Evolutionary conservation across 2,888 invertebrate genomes (phyloP), one percentile per base, ranked within the genome.

Genomic region (Pristionchus mayeri): DNA sequence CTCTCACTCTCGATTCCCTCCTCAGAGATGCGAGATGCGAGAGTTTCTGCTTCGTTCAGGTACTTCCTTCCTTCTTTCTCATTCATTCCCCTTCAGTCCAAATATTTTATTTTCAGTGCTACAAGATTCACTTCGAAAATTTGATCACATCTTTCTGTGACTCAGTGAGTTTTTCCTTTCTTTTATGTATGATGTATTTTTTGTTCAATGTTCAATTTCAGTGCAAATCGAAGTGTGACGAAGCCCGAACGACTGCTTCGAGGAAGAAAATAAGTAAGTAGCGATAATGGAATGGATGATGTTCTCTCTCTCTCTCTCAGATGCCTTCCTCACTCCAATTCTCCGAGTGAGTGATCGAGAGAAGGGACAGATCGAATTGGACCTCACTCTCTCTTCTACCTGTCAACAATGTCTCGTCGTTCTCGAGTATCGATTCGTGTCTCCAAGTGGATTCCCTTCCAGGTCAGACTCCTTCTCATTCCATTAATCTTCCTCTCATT

Each of bases 341-440:
- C 50, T 78, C 3, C 13, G 30, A 27, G 76, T 78, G 0, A 30
- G 18, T 18, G 30, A 78, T 50, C 3, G 76, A 21, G 40, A 30
- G 21, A 78, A 78, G n/a, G 76, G 76, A 27, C 50, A 78, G 50
- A 78, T 78, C 18, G 76, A 50, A 30, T 78, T 78, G 76, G 76
- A 78, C 21, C 50, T 78, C 16, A 50, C 48, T 50, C 50, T 78
- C 2, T 50, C 48, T 0, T 34, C 50, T n/a, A 18, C 27, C 7
- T 78, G 76, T 30, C 30, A 78, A 21, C 76, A 78, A 21, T 78
- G 76, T 30, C 50, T 78, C 48, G 13, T 78, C 48, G 76, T 78
- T 0, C 76, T 78, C 48, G 76, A 78, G 30, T 78, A 78, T 78
- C 76, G 76, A 78, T 78, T 78, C 30, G 50, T 78, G 27, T 78